phyloP scores from a whole-genome alignment of 92 coral and sea anemone genomes.

The Scolanthus callimorphus region DNA sequence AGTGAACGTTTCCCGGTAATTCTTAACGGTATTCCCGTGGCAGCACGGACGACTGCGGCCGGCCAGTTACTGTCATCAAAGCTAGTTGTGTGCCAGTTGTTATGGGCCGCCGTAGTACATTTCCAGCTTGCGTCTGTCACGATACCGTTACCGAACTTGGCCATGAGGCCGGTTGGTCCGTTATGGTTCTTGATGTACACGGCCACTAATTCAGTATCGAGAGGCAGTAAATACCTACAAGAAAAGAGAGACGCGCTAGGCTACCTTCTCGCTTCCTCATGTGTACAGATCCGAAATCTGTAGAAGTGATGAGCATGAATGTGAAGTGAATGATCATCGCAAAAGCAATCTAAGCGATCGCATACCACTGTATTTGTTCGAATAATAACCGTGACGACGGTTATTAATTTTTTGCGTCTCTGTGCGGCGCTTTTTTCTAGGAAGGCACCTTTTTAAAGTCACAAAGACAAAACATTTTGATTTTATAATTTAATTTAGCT shows the following conservation, averaged over 20 bases:
- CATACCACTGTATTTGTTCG: background rate
- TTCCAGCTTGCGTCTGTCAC: conserved; percentile 70
- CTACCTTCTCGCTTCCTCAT: too few relatives aligned
- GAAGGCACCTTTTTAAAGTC: too few relatives aligned
- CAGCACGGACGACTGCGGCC: conserved; percentile 30
- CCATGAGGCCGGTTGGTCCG: conserved; percentile 55
- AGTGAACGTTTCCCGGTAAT: conserved; percentile 30
- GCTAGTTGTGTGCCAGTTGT: conserved; percentile 48
- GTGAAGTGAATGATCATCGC: too few relatives aligned
- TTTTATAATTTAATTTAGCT: too few relatives aligned
- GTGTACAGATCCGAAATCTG: too few relatives aligned
- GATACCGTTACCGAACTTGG: conserved; percentile 68
- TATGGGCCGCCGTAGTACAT: conserved; percentile 41
- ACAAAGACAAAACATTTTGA: too few relatives aligned
- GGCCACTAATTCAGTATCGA: conserved; percentile 49
- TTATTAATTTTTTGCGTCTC: too few relatives aligned
- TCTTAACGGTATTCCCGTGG: too few relatives aligned
- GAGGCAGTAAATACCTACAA: conserved; percentile 53
- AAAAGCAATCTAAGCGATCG: too few relatives aligned
- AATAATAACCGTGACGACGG: too few relatives aligned
- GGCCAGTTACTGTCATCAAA: conserved; percentile 80
- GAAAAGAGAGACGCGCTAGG: background rate
- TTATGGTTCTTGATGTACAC: conserved; percentile 53
- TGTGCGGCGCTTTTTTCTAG: too few relatives aligned
- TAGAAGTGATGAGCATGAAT: too few relatives aligned